A percentile compares a stretch with the other conserved stretches of the same genome.
These are phyloP conservation scores for Schizothorax lantsangensis DNA, from an alignment of 2,797 vertebrate genomes.

Conservation along the genomic window DNA sequence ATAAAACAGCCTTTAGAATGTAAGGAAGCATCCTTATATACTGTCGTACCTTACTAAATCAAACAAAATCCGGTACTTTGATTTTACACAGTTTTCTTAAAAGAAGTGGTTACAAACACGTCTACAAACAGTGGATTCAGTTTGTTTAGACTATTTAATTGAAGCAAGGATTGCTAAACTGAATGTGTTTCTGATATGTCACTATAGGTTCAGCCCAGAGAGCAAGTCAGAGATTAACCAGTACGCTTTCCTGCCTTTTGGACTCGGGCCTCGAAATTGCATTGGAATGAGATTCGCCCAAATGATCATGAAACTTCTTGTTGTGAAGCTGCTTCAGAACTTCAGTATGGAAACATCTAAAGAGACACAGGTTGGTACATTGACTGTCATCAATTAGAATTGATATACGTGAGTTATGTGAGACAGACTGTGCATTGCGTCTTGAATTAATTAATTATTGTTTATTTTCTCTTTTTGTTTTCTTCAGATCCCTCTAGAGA, in stretches of 20 bases:
- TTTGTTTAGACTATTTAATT: neutral
- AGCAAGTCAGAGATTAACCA: constrained; percentile 79
- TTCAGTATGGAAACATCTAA: constrained; percentile 84
- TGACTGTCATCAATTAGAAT: neutral
- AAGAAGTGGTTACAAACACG: no score
- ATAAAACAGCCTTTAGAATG: neutral
- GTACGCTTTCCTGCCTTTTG: constrained; percentile 84
- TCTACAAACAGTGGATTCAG: neutral
- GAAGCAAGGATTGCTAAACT: neutral
- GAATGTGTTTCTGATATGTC: constrained; percentile 16
- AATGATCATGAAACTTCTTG: constrained; percentile 79
- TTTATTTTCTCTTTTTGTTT: constrained; percentile 21
- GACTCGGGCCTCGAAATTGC: constrained; percentile 87
- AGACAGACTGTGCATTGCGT: neutral
- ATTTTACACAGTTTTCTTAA: neutral
- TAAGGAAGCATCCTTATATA: neutral
- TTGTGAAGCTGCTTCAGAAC: constrained; percentile 77
- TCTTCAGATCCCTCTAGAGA: constrained; percentile 70
- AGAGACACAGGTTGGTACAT: constrained; percentile 80
- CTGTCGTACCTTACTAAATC: neutral
- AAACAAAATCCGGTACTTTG: neutral
- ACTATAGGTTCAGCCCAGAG: constrained; percentile 83
- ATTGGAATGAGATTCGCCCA: constrained; percentile 86
- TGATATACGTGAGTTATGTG: neutral
- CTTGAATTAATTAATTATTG: neutral